phyloP scores from a whole-genome alignment of 2,888 invertebrate genomes.

The Buathra laborator region DNA sequence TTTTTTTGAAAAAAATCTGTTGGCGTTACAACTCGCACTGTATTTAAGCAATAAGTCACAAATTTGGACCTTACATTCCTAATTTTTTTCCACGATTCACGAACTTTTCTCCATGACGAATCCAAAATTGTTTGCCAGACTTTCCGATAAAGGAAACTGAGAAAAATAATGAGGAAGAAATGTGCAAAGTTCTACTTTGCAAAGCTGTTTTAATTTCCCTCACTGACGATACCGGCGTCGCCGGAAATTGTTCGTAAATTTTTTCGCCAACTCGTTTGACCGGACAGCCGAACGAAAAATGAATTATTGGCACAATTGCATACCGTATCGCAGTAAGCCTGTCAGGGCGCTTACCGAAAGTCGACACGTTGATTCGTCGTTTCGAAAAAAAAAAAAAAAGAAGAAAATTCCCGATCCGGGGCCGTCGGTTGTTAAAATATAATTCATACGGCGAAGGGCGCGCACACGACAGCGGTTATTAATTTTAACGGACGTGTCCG shows the following conservation, averaged over 20 bases:
- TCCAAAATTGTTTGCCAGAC: no score
- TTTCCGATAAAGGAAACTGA: no score
- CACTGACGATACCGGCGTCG: background rate
- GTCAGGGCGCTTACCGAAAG: slow-evolving; percentile 25
- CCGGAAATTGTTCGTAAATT: slow-evolving; percentile 6
- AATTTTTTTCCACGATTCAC: no score
- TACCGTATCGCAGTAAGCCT: background rate
- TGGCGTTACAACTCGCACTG: no score
- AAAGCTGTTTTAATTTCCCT: background rate
- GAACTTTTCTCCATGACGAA: no score
- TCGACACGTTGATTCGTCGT: background rate
- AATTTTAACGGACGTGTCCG: slow-evolving; percentile 22
- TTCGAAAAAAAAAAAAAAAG: background rate
- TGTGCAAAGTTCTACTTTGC: no score
- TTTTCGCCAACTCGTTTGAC: slow-evolving; percentile 14
- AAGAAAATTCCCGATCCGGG: background rate
- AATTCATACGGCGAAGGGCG: background rate
- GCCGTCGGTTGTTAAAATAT: background rate
- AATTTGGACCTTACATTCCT: no score
- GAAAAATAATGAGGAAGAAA: no score
- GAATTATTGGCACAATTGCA: slow-evolving; percentile 5
- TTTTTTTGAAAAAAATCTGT: no score
- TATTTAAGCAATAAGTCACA: no score
- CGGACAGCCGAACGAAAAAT: background rate
- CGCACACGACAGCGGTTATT: slow-evolving; percentile 25